Evolutionary conservation across 2,113 vertebrate genomes (phyloP).

Genomic region (Hymenochirus boettgeri): DNA sequence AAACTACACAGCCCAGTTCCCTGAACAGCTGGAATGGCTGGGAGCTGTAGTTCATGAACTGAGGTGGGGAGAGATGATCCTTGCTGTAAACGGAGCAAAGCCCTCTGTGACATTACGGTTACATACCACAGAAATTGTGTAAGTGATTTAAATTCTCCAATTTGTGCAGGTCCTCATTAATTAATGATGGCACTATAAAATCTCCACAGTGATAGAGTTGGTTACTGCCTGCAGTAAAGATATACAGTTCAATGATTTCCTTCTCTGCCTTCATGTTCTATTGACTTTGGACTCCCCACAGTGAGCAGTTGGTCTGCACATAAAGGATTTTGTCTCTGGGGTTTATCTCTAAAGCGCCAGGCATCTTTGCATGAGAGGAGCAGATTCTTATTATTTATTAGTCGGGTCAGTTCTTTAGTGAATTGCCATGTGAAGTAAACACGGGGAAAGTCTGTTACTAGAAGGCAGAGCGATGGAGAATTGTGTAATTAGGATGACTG

Average conservation of each 20-base stretch:
- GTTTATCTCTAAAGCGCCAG: conserved; percentile 32
- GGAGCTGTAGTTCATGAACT: background rate
- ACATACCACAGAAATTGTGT: background rate
- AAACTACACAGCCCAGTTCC: background rate
- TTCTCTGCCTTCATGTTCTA: background rate
- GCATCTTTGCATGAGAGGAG: conserved; percentile 21
- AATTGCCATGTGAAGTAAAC: conserved; percentile 16
- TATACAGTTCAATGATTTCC: background rate
- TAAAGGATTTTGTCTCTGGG: conserved; percentile 27
- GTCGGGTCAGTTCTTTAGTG: conserved; percentile 4
- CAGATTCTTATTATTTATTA: conserved; percentile 36
- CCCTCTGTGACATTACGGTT: conserved; percentile 3
- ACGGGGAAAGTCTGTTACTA: conserved; percentile 14
- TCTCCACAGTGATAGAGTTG: conserved; percentile 8
- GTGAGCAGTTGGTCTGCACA: conserved; percentile 6
- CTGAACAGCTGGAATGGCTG: background rate
- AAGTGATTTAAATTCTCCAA: conserved; percentile 4
- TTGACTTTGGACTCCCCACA: conserved; percentile 12
- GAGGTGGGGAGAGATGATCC: background rate
- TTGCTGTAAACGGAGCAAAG: background rate
- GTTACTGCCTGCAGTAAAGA: conserved; percentile 10
- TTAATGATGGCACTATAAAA: conserved; percentile 20
- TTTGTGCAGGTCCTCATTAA: conserved; percentile 31
- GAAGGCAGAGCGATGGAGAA: conserved; percentile 14
- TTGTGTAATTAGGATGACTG: conserved; percentile 5